These are phyloP conservation scores for Alces alces DNA, from an alignment of 2,113 vertebrate species.

Conservation along the genomic window DNA sequence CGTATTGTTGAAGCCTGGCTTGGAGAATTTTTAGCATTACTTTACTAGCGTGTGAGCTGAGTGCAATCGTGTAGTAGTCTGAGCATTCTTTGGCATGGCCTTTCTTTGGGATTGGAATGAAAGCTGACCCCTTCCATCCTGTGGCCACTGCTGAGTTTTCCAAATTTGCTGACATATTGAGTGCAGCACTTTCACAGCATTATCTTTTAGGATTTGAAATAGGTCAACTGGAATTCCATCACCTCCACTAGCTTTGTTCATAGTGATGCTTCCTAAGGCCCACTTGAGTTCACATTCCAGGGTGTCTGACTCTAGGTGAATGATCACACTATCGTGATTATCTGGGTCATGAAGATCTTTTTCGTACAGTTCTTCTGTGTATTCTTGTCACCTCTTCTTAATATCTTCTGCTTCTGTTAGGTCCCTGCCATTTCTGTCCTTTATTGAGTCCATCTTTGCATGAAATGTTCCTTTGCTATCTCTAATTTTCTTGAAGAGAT, in stretches of 20 bases:
- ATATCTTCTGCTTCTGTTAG: not conserved
- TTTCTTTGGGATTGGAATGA: not conserved
- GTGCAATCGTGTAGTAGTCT: not conserved
- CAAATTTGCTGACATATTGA: not conserved
- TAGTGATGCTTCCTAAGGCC: not conserved
- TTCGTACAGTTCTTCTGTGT: not conserved
- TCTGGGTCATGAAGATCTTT: not conserved
- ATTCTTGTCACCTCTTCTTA: not conserved
- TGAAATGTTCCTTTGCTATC: not conserved
- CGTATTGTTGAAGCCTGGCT: not conserved
- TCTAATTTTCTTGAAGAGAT: not conserved
- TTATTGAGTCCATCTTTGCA: not conserved
- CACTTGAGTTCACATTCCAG: not conserved
- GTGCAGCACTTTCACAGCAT: not conserved
- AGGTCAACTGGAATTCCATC: not conserved
- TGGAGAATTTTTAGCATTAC: not conserved
- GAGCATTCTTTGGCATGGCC: not conserved
- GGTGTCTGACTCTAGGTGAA: not conserved
- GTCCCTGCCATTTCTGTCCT: not conserved
- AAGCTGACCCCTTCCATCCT: not conserved
- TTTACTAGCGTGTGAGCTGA: not conserved
- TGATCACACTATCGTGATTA: not conserved
- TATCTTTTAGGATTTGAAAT: not conserved
- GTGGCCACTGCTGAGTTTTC: not conserved
- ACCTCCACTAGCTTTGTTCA: not conserved